Evolutionary conservation across 2,797 vertebrate species (phyloP), one percentile per base, ranked within the genome.

Genomic region (Bucorvus abyssinicus): DNA sequence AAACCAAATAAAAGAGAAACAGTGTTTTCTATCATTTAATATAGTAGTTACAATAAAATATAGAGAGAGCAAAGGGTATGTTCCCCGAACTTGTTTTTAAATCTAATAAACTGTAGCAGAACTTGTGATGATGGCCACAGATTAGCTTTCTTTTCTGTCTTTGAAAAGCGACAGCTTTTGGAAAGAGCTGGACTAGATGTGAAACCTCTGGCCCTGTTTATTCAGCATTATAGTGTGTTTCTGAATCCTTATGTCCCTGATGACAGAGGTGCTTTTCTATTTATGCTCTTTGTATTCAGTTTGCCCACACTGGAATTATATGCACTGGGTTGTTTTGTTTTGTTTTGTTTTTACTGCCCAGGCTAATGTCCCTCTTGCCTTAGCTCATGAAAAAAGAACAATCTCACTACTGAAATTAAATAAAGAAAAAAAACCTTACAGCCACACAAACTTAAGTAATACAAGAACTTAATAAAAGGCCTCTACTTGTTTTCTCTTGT

Each of bases 191-290:
- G 96, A 92, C 94, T 92, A 84, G 45, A 95, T 94, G 93, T 94
- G 95, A 97, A 96, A 94, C 83, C 94, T 94, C 95, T 94, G 85
- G 77, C 93, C 85, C 87, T 95, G 95, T 94, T 94, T 93, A 94
- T 86, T 97, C 95, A 97, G 96, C 94, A 90, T 91, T 96, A 91
- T 81, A 91, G 89, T 73, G 71, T 83, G 83, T 86, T 91, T 96
- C 95, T 94, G 93, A 95, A 94, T 96, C 92, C 87, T 95, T 96
- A 94, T 36, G 87, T 93, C 83, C 82, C 89, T 95, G 91, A 93
- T 97, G 95, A 96, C 91, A 92, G 92, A 89, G n/a, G 70, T 94
- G 83, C 79, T 97, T 95, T 97, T 95, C 91, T 95, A 82, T 96
- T 94, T 95, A 90, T 94, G 83, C 68, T 96, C 90, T 96, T 91